Base-by-base conservation (phyloP, 2,888 invertebrate species). In the Emmelina monodactyla region DNA sequence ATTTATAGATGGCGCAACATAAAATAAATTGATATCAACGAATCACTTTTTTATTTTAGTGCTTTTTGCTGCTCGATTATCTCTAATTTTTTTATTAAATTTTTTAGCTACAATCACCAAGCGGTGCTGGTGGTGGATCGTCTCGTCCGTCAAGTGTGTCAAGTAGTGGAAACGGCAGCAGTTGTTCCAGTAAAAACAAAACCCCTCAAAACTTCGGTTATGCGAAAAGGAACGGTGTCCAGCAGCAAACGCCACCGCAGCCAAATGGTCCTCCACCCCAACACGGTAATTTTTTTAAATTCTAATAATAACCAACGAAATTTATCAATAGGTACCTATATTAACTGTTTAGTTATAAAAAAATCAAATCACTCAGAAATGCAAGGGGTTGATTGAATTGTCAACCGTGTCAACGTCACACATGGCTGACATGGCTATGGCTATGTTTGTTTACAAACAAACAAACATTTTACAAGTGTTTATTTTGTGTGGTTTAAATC, bases 141-240 rank as follows among this genome's bases (percentile, higher is more conserved):
- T 69, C 78, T 5, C 63, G 78, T 1, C 78, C 76, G 28, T 69
- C 80, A 15, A 70, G 73, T 50, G 79, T 70, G 10, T 68, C 80
- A 4, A 73, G 73, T 33, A 82, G 82, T 40, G 82, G 84, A 2
- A 83, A 83, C 37, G 83, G 83, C 39, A 76, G 80, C 45, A 66
- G 51, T 37, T 80, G 83, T 53, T 82, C 82, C 14, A 67, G 82
- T 45, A 84, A 87, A 51, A 85, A 86, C 25, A 92, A 91, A 64
- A 90, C 89, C 10, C 91, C 92, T 6, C 91, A 91, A 50, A 91
- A 87, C 63, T 92, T 92, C 55, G 92, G 92, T 34, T 92, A 92
- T 62, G 88, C 91, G 31, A 92, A 92, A 59, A 83, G 91, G 50
- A 88, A 88, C 46, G 85, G 85, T 28, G 78, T 76, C 5, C 82